Evolutionary conservation across 2,888 invertebrate species (phyloP), one percentile per base, ranked within the genome.

Genomic region (Augiades crinisus): DNA sequence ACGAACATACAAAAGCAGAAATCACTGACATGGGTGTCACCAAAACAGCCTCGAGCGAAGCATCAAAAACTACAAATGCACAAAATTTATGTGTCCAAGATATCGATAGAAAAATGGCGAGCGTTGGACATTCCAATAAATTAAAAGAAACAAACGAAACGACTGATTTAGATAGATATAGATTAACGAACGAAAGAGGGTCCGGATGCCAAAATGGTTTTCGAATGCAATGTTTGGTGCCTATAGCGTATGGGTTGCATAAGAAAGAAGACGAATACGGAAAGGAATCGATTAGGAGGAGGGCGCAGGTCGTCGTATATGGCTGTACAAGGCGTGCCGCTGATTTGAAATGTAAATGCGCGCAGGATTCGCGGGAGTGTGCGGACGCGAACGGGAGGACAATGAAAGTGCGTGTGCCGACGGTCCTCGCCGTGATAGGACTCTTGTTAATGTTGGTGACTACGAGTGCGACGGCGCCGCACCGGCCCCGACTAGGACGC

Each of bases 101-200:
- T 58, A 70, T 61, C 62, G 59, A 66, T 65, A 72, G 65, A 63
- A 72, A 66, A 59, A 66, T 63, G 65, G 63, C 68, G 65, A 70
- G 70, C 61, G 64, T 67, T 59, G 75, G 77, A 64, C 82, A 86
- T 85, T 85, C 83, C 84, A 82, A 71, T 70, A 78, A 75, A 65
- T 67, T 78, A 78, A 70, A 71, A 60, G 67, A 76, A 71, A 68
- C 70, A 72, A 66, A 74, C 56, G 63, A 78, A 74, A 62, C 72
- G 81, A 83, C 80, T 79, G 82, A 87, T 70, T 79, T 86, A 86
- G 78, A 80, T 80, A 82, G 78, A 67, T 75, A 67, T 83, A 84
- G 73, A 56, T 71, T 80, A 78, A 67, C 65, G 62, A 70, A 69
- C 70, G 69, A 65, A 55, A 65, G 63, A 62, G 66, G 70, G 67